These are phyloP conservation scores for Cerastis leucographa DNA, from an alignment of 2,888 invertebrate genomes.

Conservation along the genomic window DNA sequence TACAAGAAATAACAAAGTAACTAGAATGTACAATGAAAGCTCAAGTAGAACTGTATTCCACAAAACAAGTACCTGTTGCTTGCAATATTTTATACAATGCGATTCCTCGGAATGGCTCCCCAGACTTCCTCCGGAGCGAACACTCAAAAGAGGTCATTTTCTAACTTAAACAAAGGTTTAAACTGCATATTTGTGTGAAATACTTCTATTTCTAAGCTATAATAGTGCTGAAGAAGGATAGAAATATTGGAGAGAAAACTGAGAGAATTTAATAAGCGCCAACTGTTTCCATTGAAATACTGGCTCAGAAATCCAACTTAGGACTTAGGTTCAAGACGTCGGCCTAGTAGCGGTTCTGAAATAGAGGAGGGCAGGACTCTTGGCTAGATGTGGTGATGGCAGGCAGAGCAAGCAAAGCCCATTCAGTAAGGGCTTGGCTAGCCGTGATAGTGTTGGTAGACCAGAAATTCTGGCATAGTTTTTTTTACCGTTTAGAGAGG, in stretches of 20 bases:
- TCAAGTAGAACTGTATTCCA: not conserved
- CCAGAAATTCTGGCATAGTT: not conserved
- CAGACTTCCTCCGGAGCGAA: conserved; percentile 20
- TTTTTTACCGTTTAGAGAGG: not conserved
- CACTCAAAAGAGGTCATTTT: conserved; percentile 42
- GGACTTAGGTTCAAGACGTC: not conserved
- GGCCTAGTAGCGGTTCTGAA: not conserved
- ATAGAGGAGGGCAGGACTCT: not conserved
- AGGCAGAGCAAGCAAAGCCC: not conserved
- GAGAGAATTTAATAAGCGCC: not conserved
- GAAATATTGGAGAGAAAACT: conserved; percentile 7
- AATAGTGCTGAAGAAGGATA: not conserved
- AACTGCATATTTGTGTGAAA: conserved; percentile 43
- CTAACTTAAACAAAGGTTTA: conserved; percentile 53
- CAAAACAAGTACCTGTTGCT: conserved; percentile 35
- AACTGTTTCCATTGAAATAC: not conserved
- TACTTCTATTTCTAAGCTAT: conserved; percentile 13
- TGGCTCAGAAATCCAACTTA: not conserved
- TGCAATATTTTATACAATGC: conserved; percentile 57
- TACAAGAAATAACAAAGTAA: not conserved
- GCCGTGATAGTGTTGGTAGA: not conserved
- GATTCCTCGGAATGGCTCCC: conserved; percentile 48
- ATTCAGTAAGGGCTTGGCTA: not conserved
- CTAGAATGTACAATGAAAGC: conserved; percentile 4
- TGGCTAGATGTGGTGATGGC: not conserved